Base-by-base conservation (phyloP, 2,888 invertebrate species). In the Liposcelis brunnea region DNA sequence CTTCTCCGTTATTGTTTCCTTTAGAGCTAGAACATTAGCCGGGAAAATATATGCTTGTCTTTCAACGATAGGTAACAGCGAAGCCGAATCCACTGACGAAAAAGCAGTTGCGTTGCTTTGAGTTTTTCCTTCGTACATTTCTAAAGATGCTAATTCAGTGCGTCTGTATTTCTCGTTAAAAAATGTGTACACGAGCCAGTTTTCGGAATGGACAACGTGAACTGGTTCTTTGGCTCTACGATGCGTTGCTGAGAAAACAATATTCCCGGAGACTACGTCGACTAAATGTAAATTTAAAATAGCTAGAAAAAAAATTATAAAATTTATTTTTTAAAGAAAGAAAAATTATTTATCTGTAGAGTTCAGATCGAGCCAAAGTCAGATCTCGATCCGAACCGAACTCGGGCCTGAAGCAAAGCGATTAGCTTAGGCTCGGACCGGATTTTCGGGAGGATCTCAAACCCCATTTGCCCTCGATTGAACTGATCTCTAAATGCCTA, bases 141-240 rank as follows among this genome's bases (percentile, higher is more conserved):
- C 98, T 55, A 97, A 69, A 35, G 35, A 5, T 15, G 15, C 16
- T 47, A 98, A 72, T 69, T 98, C 98, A 11, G 81, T 81, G 44
- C 98, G 75, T 32, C 97, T 74, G 53, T 80, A 83, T 63, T 93
- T 90, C 57, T 94, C 91, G 63, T 85, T 97, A 67, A 82, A 87
- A 64, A 86, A 94, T 32, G 85, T 74, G 64, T 95, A 97, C 51
- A 91, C 84, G 40, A 95, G 63, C 84, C 93, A 94, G 69, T 99
- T 93, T 65, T 99, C 98, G 0, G 91, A 85, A 66, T 97, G 95
- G 11, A 97, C 82, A 43, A 90, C 68, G 57, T 84, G 80, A 14
- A 94, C 70, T 2, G 93, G 84, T 8, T 83, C 84, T 42, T 78
- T 74, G 40, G 85, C 84, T 55, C 84, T 76, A 48, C 86, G 80